phyloP scores from a whole-genome alignment of 2,113 vertebrate genomes.

The Platysternon megacephalum region DNA sequence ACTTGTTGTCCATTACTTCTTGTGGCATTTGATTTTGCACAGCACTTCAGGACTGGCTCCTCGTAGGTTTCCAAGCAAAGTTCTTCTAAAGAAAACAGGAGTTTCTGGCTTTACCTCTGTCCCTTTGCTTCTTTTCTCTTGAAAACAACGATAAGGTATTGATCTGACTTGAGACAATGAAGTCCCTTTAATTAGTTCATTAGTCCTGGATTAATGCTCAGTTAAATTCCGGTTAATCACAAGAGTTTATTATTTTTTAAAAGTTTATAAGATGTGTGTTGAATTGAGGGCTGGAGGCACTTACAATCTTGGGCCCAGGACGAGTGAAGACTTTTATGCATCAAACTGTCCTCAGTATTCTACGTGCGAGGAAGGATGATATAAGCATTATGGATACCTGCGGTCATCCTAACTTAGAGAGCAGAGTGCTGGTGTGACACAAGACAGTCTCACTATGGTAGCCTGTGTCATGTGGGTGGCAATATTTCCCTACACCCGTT shows the following conservation, averaged over 20 bases:
- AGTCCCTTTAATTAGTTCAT: conserved; percentile 49
- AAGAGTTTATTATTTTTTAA: not conserved
- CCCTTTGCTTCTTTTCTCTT: not conserved
- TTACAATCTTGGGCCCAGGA: not conserved
- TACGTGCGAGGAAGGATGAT: accelerated
- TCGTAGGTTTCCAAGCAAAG: not conserved
- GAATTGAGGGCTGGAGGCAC: not conserved
- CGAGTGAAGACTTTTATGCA: accelerated
- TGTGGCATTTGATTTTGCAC: accelerated
- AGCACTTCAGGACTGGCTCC: not conserved
- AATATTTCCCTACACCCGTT: not conserved
- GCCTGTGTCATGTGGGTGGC: not conserved
- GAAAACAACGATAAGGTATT: conserved; percentile 37
- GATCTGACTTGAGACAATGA: conserved; percentile 24
- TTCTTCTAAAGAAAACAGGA: not conserved
- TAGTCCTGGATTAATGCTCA: conserved; percentile 29
- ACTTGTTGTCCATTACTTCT: not conserved
- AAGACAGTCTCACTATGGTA: not conserved
- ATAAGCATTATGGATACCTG: not conserved
- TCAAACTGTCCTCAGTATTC: not conserved
- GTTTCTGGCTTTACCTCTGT: not conserved
- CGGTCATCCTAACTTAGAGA: not conserved
- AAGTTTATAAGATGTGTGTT: not conserved
- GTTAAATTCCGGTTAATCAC: not conserved
- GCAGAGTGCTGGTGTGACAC: not conserved